phyloP scores from a whole-genome alignment of 1,140 invertebrate genomes.

The Aphis gossypii region DNA sequence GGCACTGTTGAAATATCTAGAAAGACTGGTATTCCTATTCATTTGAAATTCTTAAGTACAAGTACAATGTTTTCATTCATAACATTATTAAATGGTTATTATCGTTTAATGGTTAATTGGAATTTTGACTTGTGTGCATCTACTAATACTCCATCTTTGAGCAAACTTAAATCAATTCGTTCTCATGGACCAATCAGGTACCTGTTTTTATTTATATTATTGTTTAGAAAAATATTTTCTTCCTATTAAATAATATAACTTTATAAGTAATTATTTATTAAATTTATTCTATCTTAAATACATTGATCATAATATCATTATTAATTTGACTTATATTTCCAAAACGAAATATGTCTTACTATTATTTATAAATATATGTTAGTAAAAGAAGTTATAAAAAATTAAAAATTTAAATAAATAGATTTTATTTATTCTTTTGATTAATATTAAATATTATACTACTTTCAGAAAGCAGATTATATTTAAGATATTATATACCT shows the following conservation, averaged over 20 bases:
- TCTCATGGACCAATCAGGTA: conserved; percentile 89
- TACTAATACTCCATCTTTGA: conserved; percentile 77
- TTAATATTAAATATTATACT: no score
- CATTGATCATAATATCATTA: background rate
- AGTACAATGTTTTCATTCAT: conserved; percentile 79
- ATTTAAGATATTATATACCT: no score
- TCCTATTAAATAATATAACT: background rate
- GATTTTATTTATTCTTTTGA: no score
- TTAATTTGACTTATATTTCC: background rate
- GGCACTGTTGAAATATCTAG: conserved; percentile 79
- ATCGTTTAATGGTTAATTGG: conserved; percentile 86
- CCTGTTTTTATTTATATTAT: background rate
- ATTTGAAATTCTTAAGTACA: conserved; percentile 73
- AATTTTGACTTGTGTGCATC: conserved; percentile 87
- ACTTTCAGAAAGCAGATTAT: no score
- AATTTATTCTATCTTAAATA: background rate
- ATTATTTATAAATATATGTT: background rate
- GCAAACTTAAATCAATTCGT: conserved; percentile 75
- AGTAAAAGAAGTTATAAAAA: no score
- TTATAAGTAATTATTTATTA: background rate
- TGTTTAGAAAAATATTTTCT: background rate
- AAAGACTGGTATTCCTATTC: conserved; percentile 79
- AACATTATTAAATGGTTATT: conserved; percentile 85
- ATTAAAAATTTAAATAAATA: no score
- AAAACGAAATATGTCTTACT: background rate